Conservation (phyloP, 1,140 invertebrate species). For the Drosophila equinoxialis region DNA sequence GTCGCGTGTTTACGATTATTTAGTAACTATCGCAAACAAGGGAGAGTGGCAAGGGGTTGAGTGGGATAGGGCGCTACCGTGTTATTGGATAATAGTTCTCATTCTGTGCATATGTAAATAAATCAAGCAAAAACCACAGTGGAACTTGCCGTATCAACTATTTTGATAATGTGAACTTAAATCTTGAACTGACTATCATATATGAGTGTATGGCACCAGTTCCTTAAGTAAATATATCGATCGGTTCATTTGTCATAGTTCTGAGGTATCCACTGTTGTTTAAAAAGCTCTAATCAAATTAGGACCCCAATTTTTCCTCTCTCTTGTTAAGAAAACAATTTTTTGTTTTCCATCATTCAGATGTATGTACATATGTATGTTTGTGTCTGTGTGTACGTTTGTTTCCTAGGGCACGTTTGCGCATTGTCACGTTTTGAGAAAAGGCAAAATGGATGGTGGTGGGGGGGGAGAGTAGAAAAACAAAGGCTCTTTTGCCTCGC, state of each 20-base stretch:
- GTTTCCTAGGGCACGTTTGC: slow-evolving; percentile 10
- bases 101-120: not conserved
- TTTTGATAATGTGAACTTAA: too few species aligned
- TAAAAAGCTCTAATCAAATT: not conserved
- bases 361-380: too few species aligned
- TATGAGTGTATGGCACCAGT: too few species aligned
- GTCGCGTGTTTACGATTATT: slow-evolving; percentile 77
- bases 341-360: not conserved
- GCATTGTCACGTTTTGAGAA: slow-evolving; percentile 13
- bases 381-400: not conserved
- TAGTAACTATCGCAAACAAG: slow-evolving; percentile 54
- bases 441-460: not conserved
- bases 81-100: slow-evolving; percentile 16
- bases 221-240: not conserved
- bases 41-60: slow-evolving; percentile 15
- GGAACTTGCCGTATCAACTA: not conserved
- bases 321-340: not conserved
- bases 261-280: not conserved
- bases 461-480: slow-evolving; percentile 6
- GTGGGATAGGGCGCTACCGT: not conserved
- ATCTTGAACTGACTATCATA: too few species aligned
- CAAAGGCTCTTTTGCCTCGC: slow-evolving; percentile 1
- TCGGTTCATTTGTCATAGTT: not conserved
- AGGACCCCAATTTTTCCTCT: not conserved
- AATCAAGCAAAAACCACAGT: not conserved